These are phyloP conservation scores for Lucilia cuprina DNA, from an alignment of 1,140 invertebrate genomes.

Conservation along the genomic window DNA sequence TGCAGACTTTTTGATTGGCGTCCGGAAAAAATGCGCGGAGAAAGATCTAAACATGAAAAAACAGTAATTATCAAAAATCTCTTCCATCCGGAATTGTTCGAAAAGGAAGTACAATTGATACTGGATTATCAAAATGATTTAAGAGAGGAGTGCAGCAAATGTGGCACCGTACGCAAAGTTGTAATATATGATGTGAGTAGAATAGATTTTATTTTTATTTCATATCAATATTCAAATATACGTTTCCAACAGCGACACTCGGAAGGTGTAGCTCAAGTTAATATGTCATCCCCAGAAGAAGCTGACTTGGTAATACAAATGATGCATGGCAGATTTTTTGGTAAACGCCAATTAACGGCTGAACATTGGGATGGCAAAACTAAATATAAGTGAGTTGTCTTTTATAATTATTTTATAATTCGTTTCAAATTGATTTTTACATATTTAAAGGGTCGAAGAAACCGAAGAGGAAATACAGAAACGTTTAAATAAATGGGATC, in stretches of 20 bases:
- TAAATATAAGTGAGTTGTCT: constrained; percentile 78
- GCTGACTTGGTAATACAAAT: constrained; percentile 89
- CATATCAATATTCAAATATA: neutral
- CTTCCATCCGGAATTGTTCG: constrained; percentile 90
- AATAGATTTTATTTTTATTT: neutral
- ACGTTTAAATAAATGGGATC: constrained; percentile 86
- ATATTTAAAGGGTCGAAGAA: constrained; percentile 75
- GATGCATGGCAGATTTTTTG: constrained; percentile 93
- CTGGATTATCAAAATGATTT: constrained; percentile 92
- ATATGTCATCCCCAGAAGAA: constrained; percentile 88
- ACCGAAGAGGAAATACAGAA: constrained; percentile 86
- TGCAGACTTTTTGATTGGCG: constrained; percentile 92
- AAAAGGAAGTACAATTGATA: constrained; percentile 85
- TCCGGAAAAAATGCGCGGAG: constrained; percentile 86
- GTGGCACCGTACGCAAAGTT: constrained; percentile 92
- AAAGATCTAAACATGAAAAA: constrained; percentile 85
- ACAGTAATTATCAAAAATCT: constrained; percentile 95
- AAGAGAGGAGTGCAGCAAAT: constrained; percentile 87
- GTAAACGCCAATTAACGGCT: constrained; percentile 82
- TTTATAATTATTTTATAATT: neutral
- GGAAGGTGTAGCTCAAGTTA: constrained; percentile 92
- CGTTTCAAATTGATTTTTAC: neutral
- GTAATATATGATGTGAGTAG: constrained; percentile 89
- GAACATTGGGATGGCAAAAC: constrained; percentile 95
- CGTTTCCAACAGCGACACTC: constrained; percentile 77